A percentile compares a stretch with the other conserved stretches of the same genome.
These are phyloP conservation scores for Agrenia bidenticulata DNA, from an alignment of 2,888 invertebrate species.

Conservation along the genomic window DNA sequence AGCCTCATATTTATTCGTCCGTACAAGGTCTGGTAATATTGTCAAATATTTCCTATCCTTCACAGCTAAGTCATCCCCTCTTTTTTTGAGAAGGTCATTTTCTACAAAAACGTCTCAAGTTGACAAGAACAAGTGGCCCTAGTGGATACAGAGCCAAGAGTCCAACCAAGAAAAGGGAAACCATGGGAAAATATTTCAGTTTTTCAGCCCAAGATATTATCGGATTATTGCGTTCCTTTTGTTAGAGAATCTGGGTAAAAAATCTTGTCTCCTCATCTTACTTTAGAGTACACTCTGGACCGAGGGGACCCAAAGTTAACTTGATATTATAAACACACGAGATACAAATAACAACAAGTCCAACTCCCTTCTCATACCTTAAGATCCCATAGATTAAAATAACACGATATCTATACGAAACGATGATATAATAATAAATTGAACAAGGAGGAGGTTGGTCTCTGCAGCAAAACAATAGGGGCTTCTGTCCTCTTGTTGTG, in stretches of 20 bases:
- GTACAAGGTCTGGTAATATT: too few species aligned
- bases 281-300: too few species aligned
- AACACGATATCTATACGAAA: too few species aligned
- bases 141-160: neutral
- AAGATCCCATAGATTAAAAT: too few species aligned
- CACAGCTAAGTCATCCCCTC: neutral
- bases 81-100: neutral
- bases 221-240: constrained; percentile 9
- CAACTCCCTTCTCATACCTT: too few species aligned
- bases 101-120: neutral
- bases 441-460: neutral
- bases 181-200: constrained; percentile 3
- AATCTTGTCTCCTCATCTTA: neutral
- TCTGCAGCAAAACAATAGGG: neutral
- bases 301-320: too few species aligned
- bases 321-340: too few species aligned
- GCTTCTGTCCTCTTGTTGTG: constrained; percentile 1
- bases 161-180: neutral
- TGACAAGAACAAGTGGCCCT: constrained; percentile 3
- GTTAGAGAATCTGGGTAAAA: constrained; percentile 2
- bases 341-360: too few species aligned
- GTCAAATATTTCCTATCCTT: neutral
- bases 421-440: neutral
- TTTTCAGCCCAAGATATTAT: constrained; percentile 8
- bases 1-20: too few species aligned